Base-by-base conservation (phyloP, 35 echinoderm and acorn worm species). In the Ptychodera flava region DNA sequence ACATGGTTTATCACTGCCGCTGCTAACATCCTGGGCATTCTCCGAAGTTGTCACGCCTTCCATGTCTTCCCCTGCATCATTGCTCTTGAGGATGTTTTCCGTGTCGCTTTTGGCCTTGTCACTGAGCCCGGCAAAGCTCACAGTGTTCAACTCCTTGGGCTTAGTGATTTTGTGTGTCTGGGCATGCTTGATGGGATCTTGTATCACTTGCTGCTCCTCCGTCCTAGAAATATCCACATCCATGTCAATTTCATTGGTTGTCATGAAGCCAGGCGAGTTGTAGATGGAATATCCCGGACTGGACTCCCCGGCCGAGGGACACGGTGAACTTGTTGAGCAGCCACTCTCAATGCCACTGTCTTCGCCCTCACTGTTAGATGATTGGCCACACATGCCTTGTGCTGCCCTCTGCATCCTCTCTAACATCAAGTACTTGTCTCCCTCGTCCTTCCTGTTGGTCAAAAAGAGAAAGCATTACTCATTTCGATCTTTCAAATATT, bases 391-490 rank as follows among this genome's bases (percentile, higher is more conserved):
- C 28, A 88, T 6, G 35, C 36, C 79, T 27, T 91, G 38, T 0
- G 37, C 12, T 15, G 34, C 77, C 28, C 88, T 87, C 82, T 94
- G 90, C 89, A 98, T 91, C 37, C 91, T 87, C 78, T 98, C 92
- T 82, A 98, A 52, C 36, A 98, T 91, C 12, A 98, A 64, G 78
- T 88, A 88, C 36, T 90, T 38, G 22, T 98, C 92, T 0, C 95
- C 95, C 80, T 92, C 95, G n/a, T 98, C 95, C 79, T 98, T 94
- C 92, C 95, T 98, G 88, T 35, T 85, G 28, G 36, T 80, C 36
- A 80, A 88, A 84, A 28, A 86, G 76, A 38, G 36, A 34, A 91
- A 31, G 35, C 30, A n/a, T 28, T 78, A 27, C 78, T 79, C 76
- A 16, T 1, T 84, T 32, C 15, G 16, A 84, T 1, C 29, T 34